Evolutionary conservation across 2,888 invertebrate species (phyloP).

Genomic region (Morinoia aosen): DNA sequence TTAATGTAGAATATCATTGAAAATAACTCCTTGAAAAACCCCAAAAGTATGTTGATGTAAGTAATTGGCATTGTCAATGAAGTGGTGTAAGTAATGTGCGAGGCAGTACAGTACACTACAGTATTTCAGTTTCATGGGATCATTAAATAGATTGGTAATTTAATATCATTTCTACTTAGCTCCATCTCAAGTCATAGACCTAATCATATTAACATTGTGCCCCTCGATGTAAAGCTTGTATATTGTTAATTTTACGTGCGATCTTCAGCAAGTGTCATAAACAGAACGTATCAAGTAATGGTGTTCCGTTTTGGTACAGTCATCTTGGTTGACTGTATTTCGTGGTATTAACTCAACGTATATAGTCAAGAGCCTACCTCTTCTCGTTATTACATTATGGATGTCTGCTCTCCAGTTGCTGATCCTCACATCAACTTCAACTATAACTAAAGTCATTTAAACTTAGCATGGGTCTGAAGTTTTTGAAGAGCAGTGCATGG

Average conservation of each 20-base stretch:
- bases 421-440: background rate
- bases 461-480: background rate
- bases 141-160: no score
- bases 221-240: background rate
- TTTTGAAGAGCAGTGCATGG: background rate
- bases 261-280: background rate
- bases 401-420: background rate
- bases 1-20: background rate
- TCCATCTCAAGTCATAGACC: background rate
- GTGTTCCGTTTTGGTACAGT: background rate
- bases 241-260: background rate
- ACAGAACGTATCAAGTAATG: background rate
- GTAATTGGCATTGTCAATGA: background rate
- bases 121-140: no score
- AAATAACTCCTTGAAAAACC: background rate
- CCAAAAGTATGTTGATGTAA: background rate
- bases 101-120: no score
- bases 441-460: background rate
- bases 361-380: background rate
- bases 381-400: background rate
- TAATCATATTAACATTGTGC: background rate
- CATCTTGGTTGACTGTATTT: background rate
- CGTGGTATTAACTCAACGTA: background rate
- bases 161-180: no score
- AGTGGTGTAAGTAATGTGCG: background rate